A percentile compares a stretch with the other conserved stretches of the same genome.
phyloP scores from a whole-genome alignment of 1,140 invertebrate genomes.

The Portunus trituberculatus region DNA sequence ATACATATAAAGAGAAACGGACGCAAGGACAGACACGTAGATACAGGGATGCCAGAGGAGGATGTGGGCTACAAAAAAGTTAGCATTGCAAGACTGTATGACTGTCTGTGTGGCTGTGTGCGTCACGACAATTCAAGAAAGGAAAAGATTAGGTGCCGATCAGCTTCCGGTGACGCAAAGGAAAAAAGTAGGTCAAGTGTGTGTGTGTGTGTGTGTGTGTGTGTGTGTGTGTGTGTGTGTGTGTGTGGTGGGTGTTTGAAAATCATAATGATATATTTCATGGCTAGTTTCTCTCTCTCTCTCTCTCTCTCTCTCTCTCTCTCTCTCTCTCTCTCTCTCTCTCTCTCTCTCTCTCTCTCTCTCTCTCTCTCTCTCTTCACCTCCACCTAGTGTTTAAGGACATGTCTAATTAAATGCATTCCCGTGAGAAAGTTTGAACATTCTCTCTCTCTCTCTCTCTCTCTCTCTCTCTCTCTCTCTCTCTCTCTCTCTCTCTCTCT shows the following conservation, averaged over 20 bases:
- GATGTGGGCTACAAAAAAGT: too few species aligned
- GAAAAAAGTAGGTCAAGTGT: too few species aligned
- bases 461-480: slow-evolving; percentile 17
- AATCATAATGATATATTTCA: not conserved
- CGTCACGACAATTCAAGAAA: too few species aligned
- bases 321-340: not conserved
- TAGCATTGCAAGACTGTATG: too few species aligned
- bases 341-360: not conserved
- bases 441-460: not conserved
- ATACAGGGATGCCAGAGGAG: not conserved
- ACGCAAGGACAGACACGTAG: not conserved
- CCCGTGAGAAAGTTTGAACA: not conserved
- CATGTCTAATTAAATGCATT: not conserved
- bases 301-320: not conserved
- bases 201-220: not conserved
- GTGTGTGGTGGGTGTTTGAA: not conserved
- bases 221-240: not conserved
- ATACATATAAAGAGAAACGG: not conserved
- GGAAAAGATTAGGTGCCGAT: too few species aligned
- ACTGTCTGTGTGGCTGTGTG: too few species aligned
- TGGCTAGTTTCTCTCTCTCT: not conserved
- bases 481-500: slow-evolving; percentile 29
- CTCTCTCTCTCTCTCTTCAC: not conserved
- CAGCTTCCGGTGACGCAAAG: too few species aligned
- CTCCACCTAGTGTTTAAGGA: not conserved